phyloP scores from a whole-genome alignment of 2,797 vertebrate species.

The Argya squamiceps region DNA sequence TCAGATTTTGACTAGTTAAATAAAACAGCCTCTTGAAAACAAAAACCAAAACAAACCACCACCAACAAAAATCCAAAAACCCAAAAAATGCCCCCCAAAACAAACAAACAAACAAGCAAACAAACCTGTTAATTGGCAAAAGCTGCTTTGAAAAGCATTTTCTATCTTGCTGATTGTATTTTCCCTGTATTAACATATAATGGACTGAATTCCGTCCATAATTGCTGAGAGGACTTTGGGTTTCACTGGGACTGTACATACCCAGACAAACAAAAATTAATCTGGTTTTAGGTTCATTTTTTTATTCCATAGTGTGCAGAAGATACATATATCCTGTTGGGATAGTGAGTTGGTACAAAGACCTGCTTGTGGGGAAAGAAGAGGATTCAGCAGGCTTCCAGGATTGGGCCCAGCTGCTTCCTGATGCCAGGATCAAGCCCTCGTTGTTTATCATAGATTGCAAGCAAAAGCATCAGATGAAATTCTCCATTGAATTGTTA shows the following conservation, averaged over 20 bases:
- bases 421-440: neutral
- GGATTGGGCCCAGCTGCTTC: neutral
- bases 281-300: neutral
- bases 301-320: neutral
- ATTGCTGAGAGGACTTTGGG: neutral
- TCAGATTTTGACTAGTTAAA: neutral
- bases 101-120: neutral
- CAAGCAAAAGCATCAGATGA: neutral
- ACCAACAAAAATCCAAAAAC: neutral
- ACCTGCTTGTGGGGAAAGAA: neutral
- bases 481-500: neutral
- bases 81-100: neutral
- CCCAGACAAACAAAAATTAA: neutral
- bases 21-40: neutral
- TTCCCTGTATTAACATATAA: neutral
- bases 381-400: neutral
- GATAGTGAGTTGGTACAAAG: neutral
- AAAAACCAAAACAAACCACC: rapidly evolving
- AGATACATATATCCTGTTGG: neutral
- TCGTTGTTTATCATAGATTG: neutral
- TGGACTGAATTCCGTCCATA: neutral
- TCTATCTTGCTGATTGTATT: neutral
- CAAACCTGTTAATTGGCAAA: neutral
- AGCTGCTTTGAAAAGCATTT: neutral
- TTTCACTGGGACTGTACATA: neutral